phyloP scores from a whole-genome alignment of 1,140 invertebrate species.

The Lanistes nyassanus region DNA sequence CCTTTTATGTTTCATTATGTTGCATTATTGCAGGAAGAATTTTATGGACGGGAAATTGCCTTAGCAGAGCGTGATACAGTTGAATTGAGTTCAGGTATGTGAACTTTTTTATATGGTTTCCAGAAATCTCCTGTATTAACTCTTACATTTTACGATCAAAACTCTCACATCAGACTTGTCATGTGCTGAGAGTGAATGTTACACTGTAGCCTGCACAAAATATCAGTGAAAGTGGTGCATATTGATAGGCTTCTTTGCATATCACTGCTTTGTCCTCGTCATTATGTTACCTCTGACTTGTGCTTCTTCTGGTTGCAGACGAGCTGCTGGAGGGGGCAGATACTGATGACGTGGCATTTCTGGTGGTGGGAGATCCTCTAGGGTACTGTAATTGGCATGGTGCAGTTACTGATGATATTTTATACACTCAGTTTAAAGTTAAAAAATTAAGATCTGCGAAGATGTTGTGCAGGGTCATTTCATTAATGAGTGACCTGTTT shows the following conservation, averaged over 20 bases:
- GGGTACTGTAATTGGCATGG: constrained; percentile 58
- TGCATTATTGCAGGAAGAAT: constrained; percentile 66
- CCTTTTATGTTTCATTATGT: no score
- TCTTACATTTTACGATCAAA: constrained; percentile 1
- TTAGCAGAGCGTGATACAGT: constrained; percentile 94
- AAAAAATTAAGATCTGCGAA: no score
- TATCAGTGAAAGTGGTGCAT: background rate
- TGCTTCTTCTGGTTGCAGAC: constrained; percentile 68
- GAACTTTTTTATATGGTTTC: background rate
- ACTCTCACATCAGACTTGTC: background rate
- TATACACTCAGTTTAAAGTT: background rate
- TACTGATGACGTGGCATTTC: constrained; percentile 83
- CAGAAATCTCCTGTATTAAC: background rate
- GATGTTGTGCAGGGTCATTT: no score
- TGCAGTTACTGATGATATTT: background rate
- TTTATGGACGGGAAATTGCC: constrained; percentile 74
- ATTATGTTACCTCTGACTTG: no score
- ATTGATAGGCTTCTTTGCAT: background rate
- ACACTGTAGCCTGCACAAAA: background rate
- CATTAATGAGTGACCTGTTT: no score
- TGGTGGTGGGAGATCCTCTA: constrained; percentile 88
- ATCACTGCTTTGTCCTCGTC: no score
- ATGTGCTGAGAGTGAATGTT: background rate
- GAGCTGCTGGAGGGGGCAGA: constrained; percentile 82
- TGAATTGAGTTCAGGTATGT: constrained; percentile 79